Conservation (phyloP, 1,140 invertebrate genomes). For the Paracyclopina nana region DNA sequence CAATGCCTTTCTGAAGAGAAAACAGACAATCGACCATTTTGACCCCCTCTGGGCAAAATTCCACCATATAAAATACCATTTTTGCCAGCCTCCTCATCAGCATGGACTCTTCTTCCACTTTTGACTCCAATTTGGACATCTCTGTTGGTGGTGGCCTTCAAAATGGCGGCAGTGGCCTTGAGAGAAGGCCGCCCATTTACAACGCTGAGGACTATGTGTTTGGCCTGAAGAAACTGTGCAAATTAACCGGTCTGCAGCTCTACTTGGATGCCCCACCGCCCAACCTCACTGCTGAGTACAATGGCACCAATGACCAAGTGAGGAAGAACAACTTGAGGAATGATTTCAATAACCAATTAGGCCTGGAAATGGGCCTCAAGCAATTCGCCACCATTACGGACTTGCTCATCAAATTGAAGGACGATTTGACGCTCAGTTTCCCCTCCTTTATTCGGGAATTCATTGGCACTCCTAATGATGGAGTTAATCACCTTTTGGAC, state of each 20-base stretch:
- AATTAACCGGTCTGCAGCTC: conserved; percentile 20
- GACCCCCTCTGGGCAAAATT: no score
- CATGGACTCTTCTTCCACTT: no score
- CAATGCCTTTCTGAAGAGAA: no score
- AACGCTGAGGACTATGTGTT: conserved; percentile 61
- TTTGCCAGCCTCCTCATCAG: no score
- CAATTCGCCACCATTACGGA: conserved; percentile 68
- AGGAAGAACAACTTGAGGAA: conserved; percentile 19
- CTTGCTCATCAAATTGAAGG: conserved; percentile 59
- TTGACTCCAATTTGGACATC: no score
- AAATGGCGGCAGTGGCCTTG: no score
- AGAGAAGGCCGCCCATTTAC: conserved; percentile 49
- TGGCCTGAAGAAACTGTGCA: conserved; percentile 43
- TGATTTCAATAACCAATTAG: conserved; percentile 28
- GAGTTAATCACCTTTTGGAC: conserved; percentile 53
- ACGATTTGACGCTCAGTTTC: conserved; percentile 62
- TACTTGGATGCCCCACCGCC: conserved; percentile 20
- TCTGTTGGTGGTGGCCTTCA: no score
- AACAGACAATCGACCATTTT: no score
- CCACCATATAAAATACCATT: no score
- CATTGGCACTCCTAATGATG: conserved; percentile 55
- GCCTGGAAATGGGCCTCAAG: conserved; percentile 58
- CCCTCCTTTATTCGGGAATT: conserved; percentile 70
- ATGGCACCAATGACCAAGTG: not conserved
- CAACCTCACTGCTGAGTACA: conserved; percentile 20